Conservation (phyloP, 1,140 invertebrate genomes). For the Hylyphantes graminicola region DNA sequence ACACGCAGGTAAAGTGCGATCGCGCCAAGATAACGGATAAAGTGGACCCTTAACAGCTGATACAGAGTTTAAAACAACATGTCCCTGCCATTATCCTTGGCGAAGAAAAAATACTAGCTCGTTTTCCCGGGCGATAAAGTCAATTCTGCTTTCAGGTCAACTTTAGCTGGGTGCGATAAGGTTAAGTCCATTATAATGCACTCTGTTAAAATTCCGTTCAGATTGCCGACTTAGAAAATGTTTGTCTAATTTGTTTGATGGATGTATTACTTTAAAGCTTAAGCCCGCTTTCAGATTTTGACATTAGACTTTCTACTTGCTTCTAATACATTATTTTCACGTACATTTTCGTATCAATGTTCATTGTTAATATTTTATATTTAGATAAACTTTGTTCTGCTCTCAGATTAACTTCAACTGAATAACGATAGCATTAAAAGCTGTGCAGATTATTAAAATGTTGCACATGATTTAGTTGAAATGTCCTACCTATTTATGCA, state of each 20-base stretch:
- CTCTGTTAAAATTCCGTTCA: slow-evolving; percentile 10
- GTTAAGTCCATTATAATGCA: slow-evolving; percentile 36
- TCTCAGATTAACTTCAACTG: no score
- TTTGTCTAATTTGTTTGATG: not conserved
- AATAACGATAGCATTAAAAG: no score
- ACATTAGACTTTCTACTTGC: no score
- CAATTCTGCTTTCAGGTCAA: slow-evolving; percentile 17
- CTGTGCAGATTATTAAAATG: no score
- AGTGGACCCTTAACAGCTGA: slow-evolving; percentile 22
- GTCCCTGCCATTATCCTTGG: slow-evolving; percentile 21
- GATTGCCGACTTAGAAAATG: not conserved
- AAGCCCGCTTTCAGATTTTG: no score
- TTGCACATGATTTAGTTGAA: no score
- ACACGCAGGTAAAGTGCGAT: slow-evolving; percentile 54
- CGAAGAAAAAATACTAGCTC: not conserved
- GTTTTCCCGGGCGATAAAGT: slow-evolving; percentile 36
- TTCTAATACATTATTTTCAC: no score
- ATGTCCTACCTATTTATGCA: no score
- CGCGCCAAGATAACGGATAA: slow-evolving; percentile 37
- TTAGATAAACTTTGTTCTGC: no score
- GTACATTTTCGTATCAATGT: no score
- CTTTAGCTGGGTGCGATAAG: not conserved
- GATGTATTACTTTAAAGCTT: no score
- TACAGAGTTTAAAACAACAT: slow-evolving; percentile 32
- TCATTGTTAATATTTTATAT: no score